Conservation (phyloP, 2,888 invertebrate species). For the Drosophila neotestacea region DNA sequence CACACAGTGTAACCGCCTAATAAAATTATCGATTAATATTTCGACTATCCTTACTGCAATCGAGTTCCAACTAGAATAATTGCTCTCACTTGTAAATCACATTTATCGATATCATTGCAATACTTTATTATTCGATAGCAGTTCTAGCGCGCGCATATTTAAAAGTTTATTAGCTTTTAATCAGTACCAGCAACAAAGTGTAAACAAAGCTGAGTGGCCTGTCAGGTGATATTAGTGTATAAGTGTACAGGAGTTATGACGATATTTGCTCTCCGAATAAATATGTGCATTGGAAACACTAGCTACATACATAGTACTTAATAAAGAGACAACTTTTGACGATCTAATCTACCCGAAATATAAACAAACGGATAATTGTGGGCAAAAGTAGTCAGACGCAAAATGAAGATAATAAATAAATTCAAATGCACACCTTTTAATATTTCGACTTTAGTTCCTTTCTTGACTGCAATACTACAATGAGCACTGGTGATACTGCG, state of each 20-base stretch:
- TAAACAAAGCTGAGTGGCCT: slow-evolving; percentile 21
- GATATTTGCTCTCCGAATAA: slow-evolving; percentile 43
- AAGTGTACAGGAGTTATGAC: slow-evolving; percentile 18
- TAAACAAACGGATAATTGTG: slow-evolving; percentile 41
- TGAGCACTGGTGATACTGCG: slow-evolving; percentile 37
- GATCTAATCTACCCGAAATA: slow-evolving; percentile 62
- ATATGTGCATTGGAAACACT: slow-evolving; percentile 42
- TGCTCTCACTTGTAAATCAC: neutral
- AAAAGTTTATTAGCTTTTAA: slow-evolving; percentile 12
- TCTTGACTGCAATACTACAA: slow-evolving; percentile 27
- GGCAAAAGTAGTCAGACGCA: slow-evolving; percentile 33
- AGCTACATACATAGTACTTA: slow-evolving; percentile 15
- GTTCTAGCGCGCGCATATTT: slow-evolving; percentile 34
- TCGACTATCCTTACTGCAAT: neutral
- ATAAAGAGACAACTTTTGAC: slow-evolving; percentile 51
- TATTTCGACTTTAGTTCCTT: slow-evolving; percentile 17
- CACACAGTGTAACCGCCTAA: neutral
- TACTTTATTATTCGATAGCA: neutral
- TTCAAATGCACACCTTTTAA: slow-evolving; percentile 61
- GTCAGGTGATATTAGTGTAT: slow-evolving; percentile 32
- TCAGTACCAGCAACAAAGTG: slow-evolving; percentile 18
- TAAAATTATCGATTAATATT: slow-evolving; percentile 5
- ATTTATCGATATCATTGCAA: slow-evolving; percentile 13
- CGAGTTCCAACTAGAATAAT: neutral
- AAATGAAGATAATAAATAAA: slow-evolving; percentile 70